Conservation (phyloP, 2,797 vertebrate genomes). For the Scolopax rusticola region DNA sequence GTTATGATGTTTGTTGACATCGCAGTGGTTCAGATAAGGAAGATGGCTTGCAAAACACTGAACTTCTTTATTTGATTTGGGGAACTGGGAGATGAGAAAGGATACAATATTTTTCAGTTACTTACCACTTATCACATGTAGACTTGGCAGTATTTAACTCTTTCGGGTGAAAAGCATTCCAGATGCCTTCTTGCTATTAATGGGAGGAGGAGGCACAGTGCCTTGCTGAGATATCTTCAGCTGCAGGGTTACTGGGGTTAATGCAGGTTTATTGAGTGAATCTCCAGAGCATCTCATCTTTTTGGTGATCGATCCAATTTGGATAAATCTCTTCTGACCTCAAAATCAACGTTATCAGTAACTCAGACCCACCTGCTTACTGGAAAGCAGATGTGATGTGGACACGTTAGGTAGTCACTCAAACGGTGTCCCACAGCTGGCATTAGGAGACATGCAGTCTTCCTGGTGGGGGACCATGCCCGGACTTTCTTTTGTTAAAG, state of each 20-base stretch:
- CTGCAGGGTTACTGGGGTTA: neutral
- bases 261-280: neutral
- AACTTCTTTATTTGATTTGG: neutral
- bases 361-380: rapidly evolving
- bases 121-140: neutral
- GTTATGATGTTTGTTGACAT: conserved; percentile 17
- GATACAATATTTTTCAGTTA: neutral
- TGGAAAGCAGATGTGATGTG: neutral
- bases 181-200: neutral
- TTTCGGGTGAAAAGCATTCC: neutral
- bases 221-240: neutral
- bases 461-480: neutral
- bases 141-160: neutral
- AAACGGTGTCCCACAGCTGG: rapidly evolving
- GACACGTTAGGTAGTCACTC: rapidly evolving
- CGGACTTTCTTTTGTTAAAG: neutral
- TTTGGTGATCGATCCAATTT: neutral
- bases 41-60: neutral
- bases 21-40: neutral
- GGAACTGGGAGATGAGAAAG: neutral
- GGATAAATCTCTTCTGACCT: neutral
- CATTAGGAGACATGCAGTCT: neutral
- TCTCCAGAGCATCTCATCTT: neutral
- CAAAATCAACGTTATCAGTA: neutral
- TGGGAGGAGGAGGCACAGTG: neutral